Conservation (phyloP, 2,797 vertebrate species). For the Moxostoma hubbsi region DNA sequence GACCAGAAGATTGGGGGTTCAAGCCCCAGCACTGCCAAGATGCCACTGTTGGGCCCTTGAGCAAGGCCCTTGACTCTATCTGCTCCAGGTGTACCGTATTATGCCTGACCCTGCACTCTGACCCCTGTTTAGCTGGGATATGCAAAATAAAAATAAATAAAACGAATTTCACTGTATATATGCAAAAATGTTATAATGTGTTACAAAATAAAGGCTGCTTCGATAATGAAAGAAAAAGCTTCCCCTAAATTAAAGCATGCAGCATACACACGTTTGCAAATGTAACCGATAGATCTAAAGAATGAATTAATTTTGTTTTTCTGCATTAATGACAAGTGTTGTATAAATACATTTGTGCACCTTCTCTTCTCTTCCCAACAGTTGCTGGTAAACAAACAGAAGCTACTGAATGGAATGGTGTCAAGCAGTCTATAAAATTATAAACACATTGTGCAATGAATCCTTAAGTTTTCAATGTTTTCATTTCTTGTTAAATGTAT, state of each 20-base stretch:
- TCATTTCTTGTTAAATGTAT: background rate
- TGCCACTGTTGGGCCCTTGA: too few relatives aligned
- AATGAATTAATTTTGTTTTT: background rate
- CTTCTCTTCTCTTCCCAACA: background rate
- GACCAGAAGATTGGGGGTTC: too few relatives aligned
- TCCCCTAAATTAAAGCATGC: background rate
- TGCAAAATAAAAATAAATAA: too few relatives aligned
- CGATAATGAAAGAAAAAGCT: too few relatives aligned
- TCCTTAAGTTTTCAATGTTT: background rate
- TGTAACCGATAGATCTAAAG: background rate
- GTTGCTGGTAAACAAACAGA: constrained; percentile 5
- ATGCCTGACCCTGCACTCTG: too few relatives aligned
- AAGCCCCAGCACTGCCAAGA: too few relatives aligned
- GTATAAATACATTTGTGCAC: background rate
- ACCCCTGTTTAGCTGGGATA: too few relatives aligned
- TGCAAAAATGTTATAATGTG: too few relatives aligned
- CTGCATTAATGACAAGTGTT: background rate
- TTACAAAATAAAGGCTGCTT: too few relatives aligned
- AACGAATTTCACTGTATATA: too few relatives aligned
- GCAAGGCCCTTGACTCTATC: too few relatives aligned
- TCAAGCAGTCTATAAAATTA: background rate
- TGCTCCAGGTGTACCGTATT: too few relatives aligned
- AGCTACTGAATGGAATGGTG: background rate
- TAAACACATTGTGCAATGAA: background rate
- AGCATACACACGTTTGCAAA: background rate